Evolutionary conservation across 30 jellyfish, hydroid and myxozoan genomes (phyloP).

Genomic region (Aurelia coerulea): DNA sequence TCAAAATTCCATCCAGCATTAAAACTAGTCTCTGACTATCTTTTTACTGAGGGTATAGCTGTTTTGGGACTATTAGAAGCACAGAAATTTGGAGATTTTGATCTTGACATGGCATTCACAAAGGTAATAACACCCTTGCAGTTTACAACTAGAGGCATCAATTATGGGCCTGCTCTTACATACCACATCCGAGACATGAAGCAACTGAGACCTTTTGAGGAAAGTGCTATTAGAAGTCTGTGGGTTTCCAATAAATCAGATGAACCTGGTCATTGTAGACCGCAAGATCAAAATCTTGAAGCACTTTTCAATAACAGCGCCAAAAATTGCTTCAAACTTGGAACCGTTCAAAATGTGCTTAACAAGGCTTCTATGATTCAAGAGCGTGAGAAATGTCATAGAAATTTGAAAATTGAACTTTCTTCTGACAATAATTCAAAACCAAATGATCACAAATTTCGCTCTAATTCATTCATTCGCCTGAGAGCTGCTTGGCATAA

Average conservation of each 20-base stretch:
- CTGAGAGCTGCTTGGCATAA: too few species aligned
- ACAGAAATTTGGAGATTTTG: slow-evolving; percentile 20
- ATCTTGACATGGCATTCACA: slow-evolving; percentile 25
- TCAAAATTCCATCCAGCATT: neutral
- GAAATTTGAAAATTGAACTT: slow-evolving; percentile 13
- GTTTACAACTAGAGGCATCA: slow-evolving; percentile 27
- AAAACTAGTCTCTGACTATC: neutral
- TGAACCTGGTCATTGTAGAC: neutral
- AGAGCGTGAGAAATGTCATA: slow-evolving; percentile 16
- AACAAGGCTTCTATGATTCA: slow-evolving; percentile 4
- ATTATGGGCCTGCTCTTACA: slow-evolving; percentile 19
- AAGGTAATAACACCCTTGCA: slow-evolving; percentile 7
- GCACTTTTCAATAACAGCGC: slow-evolving; percentile 10
- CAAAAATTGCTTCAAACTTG: slow-evolving; percentile 7
- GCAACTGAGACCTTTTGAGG: slow-evolving; percentile 36
- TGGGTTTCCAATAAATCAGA: slow-evolving; percentile 17
- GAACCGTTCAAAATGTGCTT: neutral
- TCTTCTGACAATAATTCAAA: too few species aligned
- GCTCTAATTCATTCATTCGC: too few species aligned
- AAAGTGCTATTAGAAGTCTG: slow-evolving; percentile 8
- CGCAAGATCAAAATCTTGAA: neutral
- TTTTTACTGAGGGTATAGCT: slow-evolving; percentile 5
- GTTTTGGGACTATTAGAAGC: slow-evolving; percentile 32
- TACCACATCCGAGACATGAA: slow-evolving; percentile 12
- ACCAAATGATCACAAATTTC: too few species aligned